Percentiles rank a stretch among this genome's conserved stretches.
phyloP scores from a whole-genome alignment of 2,113 vertebrate genomes.

The Tautogolabrus adspersus region DNA sequence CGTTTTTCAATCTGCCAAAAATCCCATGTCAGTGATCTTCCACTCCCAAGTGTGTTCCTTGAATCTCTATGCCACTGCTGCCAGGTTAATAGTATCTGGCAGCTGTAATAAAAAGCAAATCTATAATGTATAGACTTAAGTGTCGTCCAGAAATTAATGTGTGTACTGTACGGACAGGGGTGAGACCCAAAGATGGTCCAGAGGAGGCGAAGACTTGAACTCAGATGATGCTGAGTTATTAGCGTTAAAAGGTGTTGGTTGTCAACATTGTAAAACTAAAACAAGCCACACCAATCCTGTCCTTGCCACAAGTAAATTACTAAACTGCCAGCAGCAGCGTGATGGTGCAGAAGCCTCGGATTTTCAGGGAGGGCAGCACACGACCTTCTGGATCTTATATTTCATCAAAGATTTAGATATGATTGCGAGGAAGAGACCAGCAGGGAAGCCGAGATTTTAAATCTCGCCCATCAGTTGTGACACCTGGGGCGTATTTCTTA shows the following conservation, averaged over 20 bases:
- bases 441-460: no score
- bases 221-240: no score
- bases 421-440: no score
- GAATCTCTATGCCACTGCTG: constrained; percentile 21
- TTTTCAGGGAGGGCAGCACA: neutral
- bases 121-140: constrained; percentile 52
- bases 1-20: constrained; percentile 26
- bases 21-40: constrained; percentile 17
- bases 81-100: constrained; percentile 52
- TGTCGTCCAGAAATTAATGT: constrained; percentile 41
- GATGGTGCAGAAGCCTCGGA: neutral
- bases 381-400: no score
- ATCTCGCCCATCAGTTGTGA: no score
- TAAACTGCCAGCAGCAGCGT: neutral
- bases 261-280: neutral
- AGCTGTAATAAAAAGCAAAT: constrained; percentile 69
- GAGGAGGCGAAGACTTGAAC: neutral
- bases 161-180: constrained; percentile 25
- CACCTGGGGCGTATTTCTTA: no score
- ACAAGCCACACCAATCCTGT: neutral
- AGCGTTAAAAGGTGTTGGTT: neutral
- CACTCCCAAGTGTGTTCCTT: constrained; percentile 16
- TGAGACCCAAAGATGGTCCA: constrained; percentile 5
- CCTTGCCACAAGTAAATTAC: neutral
- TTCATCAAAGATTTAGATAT: no score